Percentiles rank a stretch among this genome's conserved stretches.
Evolutionary conservation across 1,140 invertebrate species (phyloP).

Genomic region (Orius laevigatus): DNA sequence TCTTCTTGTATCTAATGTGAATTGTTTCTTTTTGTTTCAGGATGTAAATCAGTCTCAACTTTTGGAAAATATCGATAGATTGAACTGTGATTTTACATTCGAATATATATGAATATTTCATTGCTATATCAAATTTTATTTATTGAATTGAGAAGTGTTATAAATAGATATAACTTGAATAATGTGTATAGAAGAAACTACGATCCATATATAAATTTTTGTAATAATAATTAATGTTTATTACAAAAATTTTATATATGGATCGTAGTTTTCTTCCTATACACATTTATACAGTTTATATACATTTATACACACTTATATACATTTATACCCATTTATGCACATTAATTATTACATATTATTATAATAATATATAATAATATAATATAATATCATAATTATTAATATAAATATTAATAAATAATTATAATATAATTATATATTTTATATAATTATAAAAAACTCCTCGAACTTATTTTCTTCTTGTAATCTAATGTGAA

Average conservation of each 20-base stretch:
- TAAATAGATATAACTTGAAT: too few relatives aligned
- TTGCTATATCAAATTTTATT: neutral
- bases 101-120: neutral
- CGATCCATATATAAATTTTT: too few relatives aligned
- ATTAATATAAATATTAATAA: neutral
- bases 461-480: too few relatives aligned
- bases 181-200: too few relatives aligned
- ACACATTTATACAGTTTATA: too few relatives aligned
- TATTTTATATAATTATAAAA: neutral
- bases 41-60: slow-evolving; percentile 93
- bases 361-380: neutral
- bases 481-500: slow-evolving; percentile 3
- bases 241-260: too few relatives aligned
- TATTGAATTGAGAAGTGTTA: neutral
- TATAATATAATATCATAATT: too few relatives aligned
- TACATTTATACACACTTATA: too few relatives aligned
- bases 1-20: neutral
- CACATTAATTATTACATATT: neutral
- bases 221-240: too few relatives aligned
- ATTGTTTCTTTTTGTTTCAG: slow-evolving; percentile 34
- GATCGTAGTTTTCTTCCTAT: too few relatives aligned
- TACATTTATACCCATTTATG: too few relatives aligned
- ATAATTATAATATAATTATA: neutral
- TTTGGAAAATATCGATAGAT: slow-evolving; percentile 68
- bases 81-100: neutral